Percentiles rank a stretch among this genome's conserved stretches.
phyloP scores from a whole-genome alignment of 1,140 invertebrate genomes.

The Chironomus striatipennis region DNA sequence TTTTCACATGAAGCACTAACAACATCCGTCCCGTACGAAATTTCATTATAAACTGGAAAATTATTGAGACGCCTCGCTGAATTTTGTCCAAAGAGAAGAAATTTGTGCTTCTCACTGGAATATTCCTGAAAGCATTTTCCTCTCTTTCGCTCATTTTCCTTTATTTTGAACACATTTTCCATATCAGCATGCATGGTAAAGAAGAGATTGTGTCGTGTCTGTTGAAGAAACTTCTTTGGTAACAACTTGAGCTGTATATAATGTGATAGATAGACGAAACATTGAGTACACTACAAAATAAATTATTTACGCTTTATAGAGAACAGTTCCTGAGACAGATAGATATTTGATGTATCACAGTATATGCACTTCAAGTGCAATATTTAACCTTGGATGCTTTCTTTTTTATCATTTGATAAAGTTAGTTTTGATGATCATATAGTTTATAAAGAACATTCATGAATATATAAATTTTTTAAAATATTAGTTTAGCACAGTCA shows the following conservation, averaged over 20 bases:
- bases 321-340: not conserved
- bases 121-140: not conserved
- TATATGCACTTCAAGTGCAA: too few species aligned
- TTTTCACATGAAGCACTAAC: not conserved
- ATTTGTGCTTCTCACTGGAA: not conserved
- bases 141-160: not conserved
- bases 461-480: too few species aligned
- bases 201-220: not conserved
- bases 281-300: not conserved
- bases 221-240: too few species aligned
- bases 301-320: not conserved
- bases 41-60: not conserved
- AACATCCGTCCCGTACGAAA: not conserved
- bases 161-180: not conserved
- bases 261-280: not conserved
- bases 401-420: too few species aligned
- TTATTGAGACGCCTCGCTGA: not conserved
- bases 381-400: too few species aligned
- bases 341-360: too few species aligned
- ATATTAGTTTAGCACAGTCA: too few species aligned
- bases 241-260: too few species aligned
- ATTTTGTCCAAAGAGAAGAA: not conserved
- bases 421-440: too few species aligned
- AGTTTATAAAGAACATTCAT: too few species aligned
- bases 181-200: not conserved